Evolutionary conservation across 2,797 vertebrate genomes (phyloP).

Genomic region (Microctenopoma stevenorrisi): DNA sequence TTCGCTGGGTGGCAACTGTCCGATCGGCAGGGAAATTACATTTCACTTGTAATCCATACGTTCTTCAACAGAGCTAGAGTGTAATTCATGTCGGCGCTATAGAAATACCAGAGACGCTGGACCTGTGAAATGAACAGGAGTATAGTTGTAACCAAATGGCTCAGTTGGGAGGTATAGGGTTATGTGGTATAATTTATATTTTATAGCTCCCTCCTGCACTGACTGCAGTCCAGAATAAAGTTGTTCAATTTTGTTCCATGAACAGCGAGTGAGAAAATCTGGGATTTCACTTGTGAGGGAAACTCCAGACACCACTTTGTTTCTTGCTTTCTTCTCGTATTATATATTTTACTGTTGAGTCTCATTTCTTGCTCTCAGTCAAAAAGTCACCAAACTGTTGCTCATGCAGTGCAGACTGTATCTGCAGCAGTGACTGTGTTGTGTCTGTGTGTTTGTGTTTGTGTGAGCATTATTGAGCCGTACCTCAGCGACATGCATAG

Average conservation of each 20-base stretch:
- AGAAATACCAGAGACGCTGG: conserved; percentile 68
- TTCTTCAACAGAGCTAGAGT: conserved; percentile 61
- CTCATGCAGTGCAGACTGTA: conserved; percentile 10
- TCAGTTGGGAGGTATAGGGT: conserved; percentile 83
- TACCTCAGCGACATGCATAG: conserved; percentile 56
- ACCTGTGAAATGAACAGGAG: conserved; percentile 76
- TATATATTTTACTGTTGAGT: conserved; percentile 60
- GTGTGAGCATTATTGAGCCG: conserved; percentile 44
- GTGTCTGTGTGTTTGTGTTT: neutral
- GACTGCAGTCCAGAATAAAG: conserved; percentile 78
- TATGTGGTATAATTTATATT: conserved; percentile 85
- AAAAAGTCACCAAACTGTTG: conserved; percentile 44
- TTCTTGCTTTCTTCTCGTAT: conserved; percentile 58
- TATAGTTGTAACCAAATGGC: conserved; percentile 81
- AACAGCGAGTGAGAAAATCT: conserved; percentile 78
- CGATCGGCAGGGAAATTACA: conserved; percentile 76
- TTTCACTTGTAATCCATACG: conserved; percentile 80
- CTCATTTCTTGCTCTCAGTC: conserved; percentile 56
- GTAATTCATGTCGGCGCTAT: conserved; percentile 79
- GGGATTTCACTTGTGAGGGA: conserved; percentile 75
- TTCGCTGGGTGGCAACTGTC: conserved; percentile 73
- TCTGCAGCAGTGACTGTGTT: conserved; percentile 13
- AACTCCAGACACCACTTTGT: conserved; percentile 76
- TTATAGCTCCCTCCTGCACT: conserved; percentile 80
- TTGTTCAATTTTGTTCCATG: conserved; percentile 78